phyloP scores from a whole-genome alignment of 2,888 invertebrate genomes.

The Campoplex nolae region DNA sequence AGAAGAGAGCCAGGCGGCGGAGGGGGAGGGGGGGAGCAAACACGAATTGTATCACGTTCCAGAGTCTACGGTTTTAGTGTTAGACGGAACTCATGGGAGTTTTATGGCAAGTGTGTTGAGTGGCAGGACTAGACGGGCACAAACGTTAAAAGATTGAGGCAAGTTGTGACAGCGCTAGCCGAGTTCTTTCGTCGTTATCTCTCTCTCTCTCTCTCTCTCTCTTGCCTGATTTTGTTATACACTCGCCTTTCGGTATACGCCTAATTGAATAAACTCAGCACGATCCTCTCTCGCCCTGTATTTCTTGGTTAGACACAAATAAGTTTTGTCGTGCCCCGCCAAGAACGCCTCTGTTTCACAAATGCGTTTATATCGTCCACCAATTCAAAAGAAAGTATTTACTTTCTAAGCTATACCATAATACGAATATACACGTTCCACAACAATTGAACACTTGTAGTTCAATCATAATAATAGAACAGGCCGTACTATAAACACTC shows the following conservation, averaged over 20 bases:
- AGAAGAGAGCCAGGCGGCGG: conserved; percentile 11
- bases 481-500: too few species aligned
- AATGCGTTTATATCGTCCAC: background rate
- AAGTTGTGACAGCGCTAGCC: conserved; percentile 36
- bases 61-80: conserved; percentile 28
- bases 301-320: conserved; percentile 24
- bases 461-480: background rate
- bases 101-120: conserved; percentile 4
- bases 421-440: background rate
- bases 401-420: background rate
- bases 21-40: conserved; percentile 69
- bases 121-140: conserved; percentile 1
- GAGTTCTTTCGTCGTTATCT: conserved; percentile 15
- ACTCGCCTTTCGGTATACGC: conserved; percentile 7
- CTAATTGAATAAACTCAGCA: conserved; percentile 35
- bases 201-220: conserved; percentile 11
- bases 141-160: conserved; percentile 39
- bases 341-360: conserved; percentile 20
- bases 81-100: conserved; percentile 1
- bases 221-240: conserved; percentile 21
- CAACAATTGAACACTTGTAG: background rate
- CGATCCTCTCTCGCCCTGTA: conserved; percentile 6
- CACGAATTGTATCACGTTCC: conserved; percentile 72
- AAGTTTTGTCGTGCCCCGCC: conserved; percentile 15
- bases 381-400: background rate